Conservation (phyloP, 2,888 invertebrate genomes). For the Anthrax anthrax region DNA sequence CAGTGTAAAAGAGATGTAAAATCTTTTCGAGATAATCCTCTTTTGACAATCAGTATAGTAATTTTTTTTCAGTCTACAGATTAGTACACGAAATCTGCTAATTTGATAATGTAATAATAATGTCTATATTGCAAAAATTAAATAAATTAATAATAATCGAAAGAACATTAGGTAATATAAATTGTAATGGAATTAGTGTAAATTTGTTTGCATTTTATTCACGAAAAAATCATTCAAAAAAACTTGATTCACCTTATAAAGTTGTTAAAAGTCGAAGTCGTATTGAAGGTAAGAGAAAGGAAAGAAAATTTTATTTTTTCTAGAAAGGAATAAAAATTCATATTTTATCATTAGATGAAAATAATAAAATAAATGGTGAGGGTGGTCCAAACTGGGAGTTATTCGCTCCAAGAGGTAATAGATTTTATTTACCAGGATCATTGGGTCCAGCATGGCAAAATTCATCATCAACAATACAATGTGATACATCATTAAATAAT, state of each 20-base stretch:
- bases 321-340: background rate
- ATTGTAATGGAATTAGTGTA: background rate
- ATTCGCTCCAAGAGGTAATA: slow-evolving; percentile 46
- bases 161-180: background rate
- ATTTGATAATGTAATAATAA: background rate
- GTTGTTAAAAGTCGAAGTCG: background rate
- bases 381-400: slow-evolving; percentile 48
- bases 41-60: too few relatives aligned
- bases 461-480: slow-evolving; percentile 37
- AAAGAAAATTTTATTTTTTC: too few relatives aligned
- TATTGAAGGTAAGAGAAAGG: background rate
- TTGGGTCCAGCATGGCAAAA: slow-evolving; percentile 56
- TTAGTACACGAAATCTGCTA: too few relatives aligned
- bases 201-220: background rate
- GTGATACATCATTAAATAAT: slow-evolving; percentile 19
- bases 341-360: slow-evolving; percentile 16
- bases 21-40: too few relatives aligned
- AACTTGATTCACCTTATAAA: slow-evolving; percentile 1
- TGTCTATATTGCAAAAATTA: slow-evolving; percentile 3
- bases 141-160: background rate
- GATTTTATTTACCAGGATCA: slow-evolving; percentile 54
- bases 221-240: background rate
- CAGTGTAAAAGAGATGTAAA: too few relatives aligned
- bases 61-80: too few relatives aligned
- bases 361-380: slow-evolving; percentile 24